Conservation (phyloP, 1,140 invertebrate genomes). For the Leucophenga varia region DNA sequence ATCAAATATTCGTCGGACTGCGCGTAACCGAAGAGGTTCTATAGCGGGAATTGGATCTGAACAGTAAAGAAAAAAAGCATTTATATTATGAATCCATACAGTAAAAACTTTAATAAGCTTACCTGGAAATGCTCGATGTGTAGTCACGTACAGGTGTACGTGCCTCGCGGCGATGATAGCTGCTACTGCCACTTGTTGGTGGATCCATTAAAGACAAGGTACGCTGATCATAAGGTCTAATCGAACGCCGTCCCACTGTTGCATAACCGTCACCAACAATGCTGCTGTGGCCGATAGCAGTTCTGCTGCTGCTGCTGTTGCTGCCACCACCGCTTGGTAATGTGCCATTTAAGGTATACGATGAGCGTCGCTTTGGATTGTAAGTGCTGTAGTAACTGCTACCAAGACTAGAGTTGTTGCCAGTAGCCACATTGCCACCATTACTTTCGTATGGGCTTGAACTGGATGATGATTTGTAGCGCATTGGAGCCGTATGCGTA, state of each 20-base stretch:
- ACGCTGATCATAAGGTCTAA: constrained; percentile 47
- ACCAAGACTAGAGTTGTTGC: background rate
- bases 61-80: background rate
- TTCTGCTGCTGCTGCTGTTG: constrained; percentile 20
- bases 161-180: constrained; percentile 36
- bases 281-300: background rate
- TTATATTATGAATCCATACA: background rate
- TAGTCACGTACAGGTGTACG: constrained; percentile 43
- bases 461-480: constrained; percentile 43
- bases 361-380: constrained; percentile 49
- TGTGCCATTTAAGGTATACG: constrained; percentile 43
- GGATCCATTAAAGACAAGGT: constrained; percentile 49
- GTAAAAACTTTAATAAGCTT: constrained; percentile 7
- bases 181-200: constrained; percentile 17
- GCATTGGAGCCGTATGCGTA: constrained; percentile 32
- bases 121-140: constrained; percentile 48
- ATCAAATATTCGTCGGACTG: constrained; percentile 56
- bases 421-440: constrained; percentile 19
- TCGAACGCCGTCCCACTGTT: constrained; percentile 44
- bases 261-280: constrained; percentile 43
- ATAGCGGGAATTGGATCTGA: constrained; percentile 44
- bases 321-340: constrained; percentile 23
- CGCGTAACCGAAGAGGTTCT: constrained; percentile 48
- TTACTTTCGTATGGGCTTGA: constrained; percentile 42
- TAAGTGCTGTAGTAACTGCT: constrained; percentile 48